Conservation (phyloP, 2,113 vertebrate species). For the Rattus norvegicus region DNA sequence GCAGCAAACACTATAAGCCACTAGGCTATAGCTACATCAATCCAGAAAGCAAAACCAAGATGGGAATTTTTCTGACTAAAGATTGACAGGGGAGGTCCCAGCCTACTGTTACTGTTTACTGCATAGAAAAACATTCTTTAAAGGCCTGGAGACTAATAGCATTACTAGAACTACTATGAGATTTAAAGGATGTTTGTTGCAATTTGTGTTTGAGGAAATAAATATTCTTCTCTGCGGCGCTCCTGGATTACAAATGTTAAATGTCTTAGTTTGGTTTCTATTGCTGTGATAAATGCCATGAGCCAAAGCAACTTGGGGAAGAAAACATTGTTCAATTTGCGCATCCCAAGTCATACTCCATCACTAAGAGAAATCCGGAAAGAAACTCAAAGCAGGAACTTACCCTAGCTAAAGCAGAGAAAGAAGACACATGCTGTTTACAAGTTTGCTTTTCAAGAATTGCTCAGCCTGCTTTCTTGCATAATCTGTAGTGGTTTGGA, state of each 20-base stretch:
- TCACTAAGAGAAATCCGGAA: background rate
- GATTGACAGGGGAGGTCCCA: no score
- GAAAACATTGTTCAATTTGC: background rate
- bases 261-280: background rate
- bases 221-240: background rate
- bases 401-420: background rate
- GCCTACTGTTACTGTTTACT: background rate
- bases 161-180: background rate
- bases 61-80: background rate
- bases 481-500: background rate
- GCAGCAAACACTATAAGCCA: background rate
- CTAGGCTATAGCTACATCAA: background rate
- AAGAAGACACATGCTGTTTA: background rate
- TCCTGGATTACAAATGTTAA: conserved; percentile 8
- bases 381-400: background rate
- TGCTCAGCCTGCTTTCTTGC: background rate
- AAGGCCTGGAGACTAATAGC: background rate
- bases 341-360: no score
- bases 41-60: background rate
- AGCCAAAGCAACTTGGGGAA: background rate
- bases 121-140: background rate
- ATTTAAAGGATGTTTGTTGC: background rate
- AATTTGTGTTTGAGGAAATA: background rate
- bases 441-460: background rate
- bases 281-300: background rate